Conservation (phyloP, 1,140 invertebrate genomes). For the Helicorthomorpha holstii region DNA sequence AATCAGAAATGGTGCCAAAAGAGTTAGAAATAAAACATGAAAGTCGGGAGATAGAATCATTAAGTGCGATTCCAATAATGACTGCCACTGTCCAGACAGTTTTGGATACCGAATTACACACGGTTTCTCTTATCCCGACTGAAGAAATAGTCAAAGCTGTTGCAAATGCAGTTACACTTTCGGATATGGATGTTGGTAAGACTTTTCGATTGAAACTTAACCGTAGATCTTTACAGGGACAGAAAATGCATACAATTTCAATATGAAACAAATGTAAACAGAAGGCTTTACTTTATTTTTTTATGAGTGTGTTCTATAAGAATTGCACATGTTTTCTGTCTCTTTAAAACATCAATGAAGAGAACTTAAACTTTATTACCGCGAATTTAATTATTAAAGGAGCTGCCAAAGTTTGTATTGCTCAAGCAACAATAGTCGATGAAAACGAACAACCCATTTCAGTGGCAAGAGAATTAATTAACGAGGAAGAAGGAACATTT, state of each 20-base stretch:
- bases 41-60: not conserved
- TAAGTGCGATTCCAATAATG: conserved; percentile 42
- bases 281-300: too few species aligned
- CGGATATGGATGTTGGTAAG: conserved; percentile 68
- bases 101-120: conserved; percentile 49
- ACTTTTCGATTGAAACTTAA: conserved; percentile 5
- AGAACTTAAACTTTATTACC: too few species aligned
- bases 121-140: conserved; percentile 62
- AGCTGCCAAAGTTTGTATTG: conserved; percentile 10
- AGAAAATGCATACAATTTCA: too few species aligned
- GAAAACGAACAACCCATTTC: conserved; percentile 12
- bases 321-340: too few species aligned
- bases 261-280: too few species aligned
- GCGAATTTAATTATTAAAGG: not conserved
- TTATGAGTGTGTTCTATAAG: too few species aligned
- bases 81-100: conserved; percentile 84
- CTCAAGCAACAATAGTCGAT: conserved; percentile 15
- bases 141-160: conserved; percentile 61
- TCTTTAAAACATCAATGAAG: too few species aligned
- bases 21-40: not conserved
- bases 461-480: conserved; percentile 14
- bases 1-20: not conserved
- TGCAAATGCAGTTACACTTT: conserved; percentile 69
- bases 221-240: not conserved
- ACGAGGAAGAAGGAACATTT: conserved; percentile 37